phyloP scores from a whole-genome alignment of 2,888 invertebrate species.

The Melinopterus prodromus region DNA sequence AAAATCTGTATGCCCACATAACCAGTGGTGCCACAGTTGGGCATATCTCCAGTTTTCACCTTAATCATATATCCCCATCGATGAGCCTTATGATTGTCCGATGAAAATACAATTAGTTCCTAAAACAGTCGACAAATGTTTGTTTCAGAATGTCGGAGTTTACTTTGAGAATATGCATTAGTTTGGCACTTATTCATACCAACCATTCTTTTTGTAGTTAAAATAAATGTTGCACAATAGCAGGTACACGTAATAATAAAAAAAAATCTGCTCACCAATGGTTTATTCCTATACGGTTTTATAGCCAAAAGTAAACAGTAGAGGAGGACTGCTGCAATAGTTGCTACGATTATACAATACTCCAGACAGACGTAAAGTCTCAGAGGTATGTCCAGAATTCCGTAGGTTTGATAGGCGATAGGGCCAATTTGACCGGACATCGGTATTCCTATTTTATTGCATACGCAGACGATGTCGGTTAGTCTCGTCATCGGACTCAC shows the following conservation, averaged over 20 bases:
- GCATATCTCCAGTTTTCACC: conserved; percentile 19
- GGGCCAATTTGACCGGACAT: background rate
- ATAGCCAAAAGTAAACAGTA: conserved; percentile 15
- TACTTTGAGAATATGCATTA: background rate
- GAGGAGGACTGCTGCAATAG: background rate
- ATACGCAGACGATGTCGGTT: background rate
- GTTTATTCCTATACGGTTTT: conserved; percentile 10
- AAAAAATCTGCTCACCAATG: background rate
- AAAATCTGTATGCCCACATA: conserved; percentile 10
- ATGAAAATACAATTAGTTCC: conserved; percentile 14
- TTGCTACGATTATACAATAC: background rate
- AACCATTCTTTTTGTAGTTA: too few species aligned
- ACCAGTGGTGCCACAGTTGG: background rate
- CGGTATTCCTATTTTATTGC: background rate
- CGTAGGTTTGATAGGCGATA: conserved; percentile 4
- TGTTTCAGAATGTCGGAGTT: background rate
- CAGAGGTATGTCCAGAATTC: conserved; percentile 14
- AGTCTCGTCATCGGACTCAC: background rate
- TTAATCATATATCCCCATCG: conserved; percentile 13
- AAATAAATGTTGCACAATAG: too few species aligned
- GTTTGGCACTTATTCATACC: too few species aligned
- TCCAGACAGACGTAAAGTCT: background rate
- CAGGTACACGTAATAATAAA: too few species aligned
- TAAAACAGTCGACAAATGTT: background rate
- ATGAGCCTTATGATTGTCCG: conserved; percentile 9